Evolutionary conservation across 2,113 vertebrate genomes (phyloP).

Genomic region (Aptenodytes forsteri): DNA sequence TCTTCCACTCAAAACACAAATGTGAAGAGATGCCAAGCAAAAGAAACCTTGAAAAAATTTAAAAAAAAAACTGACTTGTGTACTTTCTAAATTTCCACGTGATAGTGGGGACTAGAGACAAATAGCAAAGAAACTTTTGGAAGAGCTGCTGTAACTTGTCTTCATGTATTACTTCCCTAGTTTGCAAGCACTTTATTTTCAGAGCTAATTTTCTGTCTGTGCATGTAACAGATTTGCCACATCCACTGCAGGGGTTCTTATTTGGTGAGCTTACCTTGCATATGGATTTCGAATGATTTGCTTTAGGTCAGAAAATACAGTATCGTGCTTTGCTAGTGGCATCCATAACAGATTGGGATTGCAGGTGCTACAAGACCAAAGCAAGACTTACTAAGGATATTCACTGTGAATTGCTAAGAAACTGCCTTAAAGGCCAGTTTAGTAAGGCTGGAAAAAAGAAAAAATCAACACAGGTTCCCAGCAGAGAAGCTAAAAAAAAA

Average conservation of each 20-base stretch:
- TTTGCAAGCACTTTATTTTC: neutral
- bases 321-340: neutral
- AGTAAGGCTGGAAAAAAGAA: neutral
- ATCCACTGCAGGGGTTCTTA: neutral
- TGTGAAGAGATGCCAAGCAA: neutral
- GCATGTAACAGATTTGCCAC: neutral
- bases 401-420: neutral
- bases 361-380: neutral
- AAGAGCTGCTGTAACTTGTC: neutral
- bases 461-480: neutral
- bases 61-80: neutral
- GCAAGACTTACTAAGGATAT: neutral
- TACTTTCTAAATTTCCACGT: neutral
- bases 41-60: neutral
- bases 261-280: neutral
- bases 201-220: neutral
- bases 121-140: neutral
- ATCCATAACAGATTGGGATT: neutral
- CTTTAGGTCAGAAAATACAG: neutral
- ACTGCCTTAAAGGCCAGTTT: neutral
- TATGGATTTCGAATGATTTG: neutral
- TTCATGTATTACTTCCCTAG: neutral
- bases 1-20: neutral
- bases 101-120: neutral
- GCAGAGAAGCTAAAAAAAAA: neutral